Evolutionary conservation across 1,140 invertebrate genomes (phyloP).

Genomic region (Dreissena polymorpha): DNA sequence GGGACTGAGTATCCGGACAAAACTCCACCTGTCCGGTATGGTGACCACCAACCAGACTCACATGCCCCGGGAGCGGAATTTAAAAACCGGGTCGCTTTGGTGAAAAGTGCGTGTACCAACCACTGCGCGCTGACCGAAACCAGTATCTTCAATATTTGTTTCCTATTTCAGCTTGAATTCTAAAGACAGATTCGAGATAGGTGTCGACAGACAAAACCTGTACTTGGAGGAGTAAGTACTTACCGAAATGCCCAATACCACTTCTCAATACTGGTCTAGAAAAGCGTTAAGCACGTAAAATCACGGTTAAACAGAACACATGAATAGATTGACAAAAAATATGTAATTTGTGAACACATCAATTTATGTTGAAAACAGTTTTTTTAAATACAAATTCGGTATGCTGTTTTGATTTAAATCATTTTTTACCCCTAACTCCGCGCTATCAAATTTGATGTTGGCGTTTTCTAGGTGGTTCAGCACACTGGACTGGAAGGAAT

Average conservation of each 20-base stretch:
- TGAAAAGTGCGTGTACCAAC: too few relatives aligned
- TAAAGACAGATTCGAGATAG: slow-evolving; percentile 30
- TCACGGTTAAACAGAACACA: too few relatives aligned
- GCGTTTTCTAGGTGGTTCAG: slow-evolving; percentile 43
- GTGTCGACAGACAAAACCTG: slow-evolving; percentile 7
- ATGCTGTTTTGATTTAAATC: too few relatives aligned
- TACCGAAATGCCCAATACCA: neutral
- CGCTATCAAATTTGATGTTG: neutral
- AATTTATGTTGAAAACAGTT: neutral
- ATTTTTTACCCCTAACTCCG: neutral
- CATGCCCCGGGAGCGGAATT: too few relatives aligned
- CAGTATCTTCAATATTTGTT: neutral
- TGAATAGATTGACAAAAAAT: too few relatives aligned
- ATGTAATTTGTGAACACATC: neutral
- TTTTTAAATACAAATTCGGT: neutral
- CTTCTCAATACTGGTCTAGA: too few relatives aligned
- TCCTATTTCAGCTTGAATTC: slow-evolving; percentile 23
- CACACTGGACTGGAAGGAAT: slow-evolving; percentile 32
- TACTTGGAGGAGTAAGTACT: slow-evolving; percentile 39
- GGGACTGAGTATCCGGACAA: too few relatives aligned
- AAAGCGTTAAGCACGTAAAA: too few relatives aligned
- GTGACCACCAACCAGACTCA: too few relatives aligned
- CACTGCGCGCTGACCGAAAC: neutral
- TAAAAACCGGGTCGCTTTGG: too few relatives aligned
- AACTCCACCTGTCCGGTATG: too few relatives aligned